A percentile compares a stretch with the other conserved stretches of the same genome.
These are phyloP conservation scores for Pomatostomus ruficeps DNA, from an alignment of 2,113 vertebrate species.

Conservation along the genomic window DNA sequence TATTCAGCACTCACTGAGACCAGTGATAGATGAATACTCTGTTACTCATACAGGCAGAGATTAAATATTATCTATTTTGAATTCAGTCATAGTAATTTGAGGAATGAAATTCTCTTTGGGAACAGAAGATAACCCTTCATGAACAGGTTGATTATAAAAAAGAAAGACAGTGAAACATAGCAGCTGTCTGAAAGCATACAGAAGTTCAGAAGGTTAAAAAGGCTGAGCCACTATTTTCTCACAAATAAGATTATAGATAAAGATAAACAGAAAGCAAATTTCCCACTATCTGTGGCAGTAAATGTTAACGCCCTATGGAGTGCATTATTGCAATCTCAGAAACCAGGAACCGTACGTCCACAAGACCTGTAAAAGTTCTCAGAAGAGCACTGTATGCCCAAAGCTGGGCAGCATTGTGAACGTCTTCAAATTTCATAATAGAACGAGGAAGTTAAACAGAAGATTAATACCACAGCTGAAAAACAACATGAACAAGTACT, in stretches of 20 bases:
- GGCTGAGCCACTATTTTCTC: constrained; percentile 20
- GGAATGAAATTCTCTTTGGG: neutral
- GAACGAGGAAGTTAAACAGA: neutral
- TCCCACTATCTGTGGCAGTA: neutral
- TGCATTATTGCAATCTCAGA: neutral
- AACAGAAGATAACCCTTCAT: constrained; percentile 2
- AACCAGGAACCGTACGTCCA: neutral
- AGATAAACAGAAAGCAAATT: constrained; percentile 55
- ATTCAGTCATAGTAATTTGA: neutral
- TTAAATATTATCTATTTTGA: constrained; percentile 10
- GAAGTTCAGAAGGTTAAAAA: constrained; percentile 39
- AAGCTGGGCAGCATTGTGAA: neutral
- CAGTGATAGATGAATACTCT: neutral
- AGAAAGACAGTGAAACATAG: neutral
- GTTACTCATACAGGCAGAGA: neutral
- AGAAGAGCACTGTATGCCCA: neutral
- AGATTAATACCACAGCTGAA: neutral
- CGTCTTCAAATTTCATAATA: neutral
- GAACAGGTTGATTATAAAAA: neutral
- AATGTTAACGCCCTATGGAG: neutral
- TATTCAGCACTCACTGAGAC: neutral
- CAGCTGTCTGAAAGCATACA: neutral
- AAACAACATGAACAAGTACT: neutral
- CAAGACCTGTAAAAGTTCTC: neutral
- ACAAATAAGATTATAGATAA: constrained; percentile 25